Evolutionary conservation across 2,797 vertebrate species (phyloP), one percentile per base, ranked within the genome.

Genomic region (Notoglanidium macrostoma): DNA sequence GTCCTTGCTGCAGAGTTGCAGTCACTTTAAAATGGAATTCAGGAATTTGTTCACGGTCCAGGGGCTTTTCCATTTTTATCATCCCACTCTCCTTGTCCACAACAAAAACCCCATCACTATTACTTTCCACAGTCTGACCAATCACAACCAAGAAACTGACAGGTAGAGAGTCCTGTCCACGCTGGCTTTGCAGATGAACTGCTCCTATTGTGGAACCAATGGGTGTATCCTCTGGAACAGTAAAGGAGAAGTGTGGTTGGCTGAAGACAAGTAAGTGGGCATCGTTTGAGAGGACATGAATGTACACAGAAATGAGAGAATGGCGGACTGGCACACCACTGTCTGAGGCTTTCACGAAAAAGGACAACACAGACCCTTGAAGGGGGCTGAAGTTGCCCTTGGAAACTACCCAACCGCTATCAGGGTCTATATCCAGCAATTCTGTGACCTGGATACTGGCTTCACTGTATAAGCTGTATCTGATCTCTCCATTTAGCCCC

Each of bases 361-460:
- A 99, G 0, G 98, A 99, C 63, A 98, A 93, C 67, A 98, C 97
- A 0, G 98, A 97, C 87, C 97, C 98, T 92, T 95, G 97, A 68
- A 97, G 92, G 49, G 98, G 97, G 92, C 95, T 96, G 90, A 99
- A 98, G 89, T 93, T 97, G 80, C 97, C 97, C 92, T 98, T 99
- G 5, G 98, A 99, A 85, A 99, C 97, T 96, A 99, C 97, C 98
- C 98, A 99, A 74, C 98, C 98, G 87, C 97, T 99, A 92, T 99
- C 98, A n/a, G 97, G 97, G 91, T 99, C 98, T 2, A 99, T 99
- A 93, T 99, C 98, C 91, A 99, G 94, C 84, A 98, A 96, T 89
- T 98, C 97, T 11, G 96, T 96, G 77, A 98, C 96, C 0, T 97
- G 97, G 76, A 96, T 94, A 0, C 97, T 97, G 29, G 97, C 97